Evolutionary conservation across 2,888 invertebrate genomes (phyloP).

Genomic region (Lydus trimaculatus): DNA sequence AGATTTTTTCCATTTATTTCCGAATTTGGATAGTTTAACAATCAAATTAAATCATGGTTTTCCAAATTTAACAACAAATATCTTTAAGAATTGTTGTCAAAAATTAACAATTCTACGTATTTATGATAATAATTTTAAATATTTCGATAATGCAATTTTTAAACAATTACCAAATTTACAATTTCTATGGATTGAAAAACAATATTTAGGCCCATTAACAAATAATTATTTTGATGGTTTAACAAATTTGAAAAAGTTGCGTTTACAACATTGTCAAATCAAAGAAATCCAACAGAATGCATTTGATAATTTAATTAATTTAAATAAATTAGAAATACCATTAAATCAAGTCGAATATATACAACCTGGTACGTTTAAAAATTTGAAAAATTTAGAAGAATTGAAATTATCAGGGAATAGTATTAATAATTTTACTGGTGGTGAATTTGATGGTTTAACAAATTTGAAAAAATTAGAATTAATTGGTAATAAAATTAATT

Average conservation of each 20-base stretch:
- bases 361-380: slow-evolving; percentile 29
- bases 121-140: slow-evolving; percentile 28
- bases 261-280: slow-evolving; percentile 30
- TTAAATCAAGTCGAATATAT: slow-evolving; percentile 31
- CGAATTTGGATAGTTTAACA: slow-evolving; percentile 28
- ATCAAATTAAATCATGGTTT: slow-evolving; percentile 34
- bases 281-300: slow-evolving; percentile 25
- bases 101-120: slow-evolving; percentile 25
- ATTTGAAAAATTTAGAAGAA: slow-evolving; percentile 28
- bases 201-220: slow-evolving; percentile 21
- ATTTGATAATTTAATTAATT: slow-evolving; percentile 22
- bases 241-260: slow-evolving; percentile 20
- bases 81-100: slow-evolving; percentile 27
- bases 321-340: slow-evolving; percentile 28
- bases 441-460: slow-evolving; percentile 28
- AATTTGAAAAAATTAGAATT: slow-evolving; percentile 28
- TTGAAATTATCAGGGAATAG: slow-evolving; percentile 27
- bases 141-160: slow-evolving; percentile 27
- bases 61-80: slow-evolving; percentile 25
- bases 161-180: slow-evolving; percentile 21
- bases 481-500: slow-evolving; percentile 29
- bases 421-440: slow-evolving; percentile 28
- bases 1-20: slow-evolving; percentile 25
- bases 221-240: slow-evolving; percentile 28
- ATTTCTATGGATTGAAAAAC: slow-evolving; percentile 32